These are phyloP conservation scores for Smithornis capensis DNA, from an alignment of 2,113 vertebrate species.

Conservation along the genomic window DNA sequence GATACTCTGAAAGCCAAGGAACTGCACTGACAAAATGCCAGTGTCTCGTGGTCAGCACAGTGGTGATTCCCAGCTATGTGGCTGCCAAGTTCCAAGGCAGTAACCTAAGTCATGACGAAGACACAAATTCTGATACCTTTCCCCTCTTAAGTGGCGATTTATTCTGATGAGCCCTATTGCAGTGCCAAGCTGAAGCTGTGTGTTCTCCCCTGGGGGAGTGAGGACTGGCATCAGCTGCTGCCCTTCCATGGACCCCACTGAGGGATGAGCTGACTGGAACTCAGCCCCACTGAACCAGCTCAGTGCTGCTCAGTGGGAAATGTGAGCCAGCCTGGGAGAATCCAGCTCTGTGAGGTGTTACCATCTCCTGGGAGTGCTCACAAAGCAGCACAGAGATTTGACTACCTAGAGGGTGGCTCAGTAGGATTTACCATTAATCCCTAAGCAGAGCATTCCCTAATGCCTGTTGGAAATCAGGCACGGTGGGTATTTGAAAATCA, in stretches of 20 bases:
- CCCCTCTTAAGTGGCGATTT: background rate
- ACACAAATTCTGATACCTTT: background rate
- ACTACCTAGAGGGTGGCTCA: background rate
- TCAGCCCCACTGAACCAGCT: background rate
- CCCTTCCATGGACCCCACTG: fast-evolving
- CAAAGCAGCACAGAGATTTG: background rate
- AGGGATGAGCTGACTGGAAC: background rate
- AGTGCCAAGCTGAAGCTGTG: background rate
- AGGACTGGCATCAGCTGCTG: background rate
- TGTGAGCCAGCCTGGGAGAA: background rate
- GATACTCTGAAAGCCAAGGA: background rate
- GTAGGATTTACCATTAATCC: background rate
- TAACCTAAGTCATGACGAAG: background rate
- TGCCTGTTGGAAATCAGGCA: background rate
- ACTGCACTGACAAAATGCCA: background rate
- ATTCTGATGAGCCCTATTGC: background rate
- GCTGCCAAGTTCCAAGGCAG: background rate
- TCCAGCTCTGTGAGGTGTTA: background rate
- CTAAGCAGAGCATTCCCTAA: background rate
- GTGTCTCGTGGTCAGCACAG: background rate
- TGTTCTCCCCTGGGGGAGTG: background rate
- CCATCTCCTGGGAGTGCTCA: background rate
- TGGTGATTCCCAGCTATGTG: background rate
- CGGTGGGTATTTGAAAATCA: background rate
- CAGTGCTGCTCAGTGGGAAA: background rate